Evolutionary conservation across 2,113 vertebrate species (phyloP).

Genomic region (Cromileptes altivelis): DNA sequence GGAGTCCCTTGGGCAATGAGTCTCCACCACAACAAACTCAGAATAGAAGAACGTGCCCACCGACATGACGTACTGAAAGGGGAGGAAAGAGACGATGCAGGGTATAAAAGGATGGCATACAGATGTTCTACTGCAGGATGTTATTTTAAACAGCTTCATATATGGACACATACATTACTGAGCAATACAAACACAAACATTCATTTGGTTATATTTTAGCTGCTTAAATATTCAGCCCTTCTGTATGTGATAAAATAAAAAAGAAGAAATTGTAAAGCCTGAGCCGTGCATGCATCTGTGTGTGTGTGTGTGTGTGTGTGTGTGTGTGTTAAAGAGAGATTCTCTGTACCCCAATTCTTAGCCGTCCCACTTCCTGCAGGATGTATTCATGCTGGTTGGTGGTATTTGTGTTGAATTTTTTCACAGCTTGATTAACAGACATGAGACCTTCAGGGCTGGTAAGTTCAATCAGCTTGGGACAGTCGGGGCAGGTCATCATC

Average conservation of each 20-base stretch:
- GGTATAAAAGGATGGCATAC: too few relatives aligned
- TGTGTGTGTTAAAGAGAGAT: too few relatives aligned
- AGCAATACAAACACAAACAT: too few relatives aligned
- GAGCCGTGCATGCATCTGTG: too few relatives aligned
- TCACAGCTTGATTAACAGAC: neutral
- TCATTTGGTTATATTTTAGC: too few relatives aligned
- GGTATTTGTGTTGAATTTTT: conserved; percentile 19
- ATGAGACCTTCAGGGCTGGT: neutral
- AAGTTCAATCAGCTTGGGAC: neutral
- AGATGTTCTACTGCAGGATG: neutral
- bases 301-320: too few relatives aligned
- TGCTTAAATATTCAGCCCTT: too few relatives aligned
- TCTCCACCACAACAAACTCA: conserved; percentile 41
- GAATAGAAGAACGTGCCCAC: neutral
- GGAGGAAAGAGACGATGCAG: neutral
- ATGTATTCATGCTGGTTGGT: neutral
- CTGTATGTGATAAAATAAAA: too few relatives aligned
- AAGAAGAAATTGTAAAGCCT: too few relatives aligned
- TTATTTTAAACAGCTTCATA: neutral
- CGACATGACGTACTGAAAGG: neutral
- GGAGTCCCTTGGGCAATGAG: conserved; percentile 1
- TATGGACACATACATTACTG: too few relatives aligned
- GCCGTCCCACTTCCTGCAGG: conserved; percentile 43
- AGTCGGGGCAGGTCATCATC: neutral
- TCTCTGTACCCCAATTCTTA: neutral